These are phyloP conservation scores for Stomatorhinus walkeri DNA, from an alignment of 2,797 vertebrate genomes.

Conservation along the genomic window DNA sequence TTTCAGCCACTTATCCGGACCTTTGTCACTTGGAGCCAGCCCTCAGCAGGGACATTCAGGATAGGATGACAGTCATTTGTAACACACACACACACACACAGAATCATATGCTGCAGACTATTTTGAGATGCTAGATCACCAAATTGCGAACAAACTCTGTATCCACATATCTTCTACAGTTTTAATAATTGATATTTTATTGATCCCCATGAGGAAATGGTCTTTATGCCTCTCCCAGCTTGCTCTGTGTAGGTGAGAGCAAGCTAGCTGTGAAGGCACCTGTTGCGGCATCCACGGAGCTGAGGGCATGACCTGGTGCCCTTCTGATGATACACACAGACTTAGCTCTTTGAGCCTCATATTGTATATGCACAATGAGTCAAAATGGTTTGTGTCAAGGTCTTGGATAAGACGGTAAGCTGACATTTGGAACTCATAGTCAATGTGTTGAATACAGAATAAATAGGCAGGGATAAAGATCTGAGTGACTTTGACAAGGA, in stretches of 20 bases:
- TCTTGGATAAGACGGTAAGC: neutral
- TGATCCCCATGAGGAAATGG: neutral
- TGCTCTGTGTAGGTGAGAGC: neutral
- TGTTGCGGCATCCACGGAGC: neutral
- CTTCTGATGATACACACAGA: neutral
- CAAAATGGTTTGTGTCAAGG: neutral
- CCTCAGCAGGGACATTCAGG: neutral
- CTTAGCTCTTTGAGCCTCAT: neutral
- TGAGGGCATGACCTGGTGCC: neutral
- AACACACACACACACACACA: neutral
- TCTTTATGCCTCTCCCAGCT: neutral
- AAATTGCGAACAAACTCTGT: neutral
- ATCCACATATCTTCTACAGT: neutral
- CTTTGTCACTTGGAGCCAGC: neutral
- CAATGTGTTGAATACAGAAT: neutral
- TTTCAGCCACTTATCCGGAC: neutral
- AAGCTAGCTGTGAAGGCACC: neutral
- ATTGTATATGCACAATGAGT: neutral
- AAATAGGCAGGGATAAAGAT: neutral
- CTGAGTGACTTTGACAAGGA: neutral
- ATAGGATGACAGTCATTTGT: neutral
- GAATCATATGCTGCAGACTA: neutral
- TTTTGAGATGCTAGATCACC: neutral
- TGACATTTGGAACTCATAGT: neutral
- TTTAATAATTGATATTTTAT: neutral